Percentiles rank a stretch among this genome's conserved stretches.
These are phyloP conservation scores for Diachrysia chrysitis DNA, from an alignment of 2,888 invertebrate species.

Conservation along the genomic window DNA sequence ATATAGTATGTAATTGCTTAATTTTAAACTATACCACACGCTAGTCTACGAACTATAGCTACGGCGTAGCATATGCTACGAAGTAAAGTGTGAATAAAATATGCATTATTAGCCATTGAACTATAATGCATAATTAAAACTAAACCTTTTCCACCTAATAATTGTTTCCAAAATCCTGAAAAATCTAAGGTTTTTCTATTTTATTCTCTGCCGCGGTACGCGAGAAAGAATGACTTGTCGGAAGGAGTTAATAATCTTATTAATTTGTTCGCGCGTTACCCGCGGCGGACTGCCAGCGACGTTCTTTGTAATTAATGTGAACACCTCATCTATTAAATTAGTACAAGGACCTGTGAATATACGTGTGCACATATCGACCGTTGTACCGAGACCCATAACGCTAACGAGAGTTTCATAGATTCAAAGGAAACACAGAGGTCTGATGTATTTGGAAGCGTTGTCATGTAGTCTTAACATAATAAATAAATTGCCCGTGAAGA, in stretches of 20 bases:
- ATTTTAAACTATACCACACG: no score
- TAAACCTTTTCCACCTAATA: not conserved
- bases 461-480: constrained; percentile 80
- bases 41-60: constrained; percentile 16
- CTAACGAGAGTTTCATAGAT: constrained; percentile 24
- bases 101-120: no score
- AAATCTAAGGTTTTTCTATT: constrained; percentile 10
- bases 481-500: constrained; percentile 87
- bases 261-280: constrained; percentile 84
- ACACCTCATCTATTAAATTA: constrained; percentile 89
- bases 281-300: constrained; percentile 82
- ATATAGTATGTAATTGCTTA: no score
- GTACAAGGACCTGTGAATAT: constrained; percentile 83
- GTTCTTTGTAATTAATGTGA: constrained; percentile 88
- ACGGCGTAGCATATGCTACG: constrained; percentile 35
- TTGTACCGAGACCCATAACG: constrained; percentile 65
- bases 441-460: constrained; percentile 64
- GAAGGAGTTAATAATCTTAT: constrained; percentile 88
- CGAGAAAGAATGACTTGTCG: constrained; percentile 85
- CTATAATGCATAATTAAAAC: not conserved
- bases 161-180: constrained; percentile 29
- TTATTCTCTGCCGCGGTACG: constrained; percentile 46
- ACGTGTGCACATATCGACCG: constrained; percentile 77
- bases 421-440: constrained; percentile 59
- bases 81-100: not conserved